Base-by-base conservation (phyloP, 2,113 vertebrate genomes). In the Callocephalon fimbriatum region DNA sequence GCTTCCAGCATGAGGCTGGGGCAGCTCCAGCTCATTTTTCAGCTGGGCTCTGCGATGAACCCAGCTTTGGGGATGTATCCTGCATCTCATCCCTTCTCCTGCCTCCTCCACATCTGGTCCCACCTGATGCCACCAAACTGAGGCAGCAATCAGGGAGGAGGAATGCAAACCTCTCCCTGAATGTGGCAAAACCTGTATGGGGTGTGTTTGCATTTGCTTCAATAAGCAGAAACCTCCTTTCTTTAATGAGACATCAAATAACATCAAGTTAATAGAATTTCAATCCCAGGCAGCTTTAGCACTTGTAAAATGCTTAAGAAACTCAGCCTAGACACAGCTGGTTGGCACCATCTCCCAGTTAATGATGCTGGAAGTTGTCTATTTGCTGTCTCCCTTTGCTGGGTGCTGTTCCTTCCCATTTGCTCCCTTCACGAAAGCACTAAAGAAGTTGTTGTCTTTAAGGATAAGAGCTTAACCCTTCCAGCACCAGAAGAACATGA, bases 311-410 rank as follows among this genome's bases (percentile, higher is more conserved):
- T 23, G 48, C 68, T 81, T 73, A 42, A 54, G 78, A 77, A 73
- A 13, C 63, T 75, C 61, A 2, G 20, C 2, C 21, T 11, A 38
- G 42, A 4, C 94, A 48, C 2, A 15, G 87, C 75, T 76, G 32
- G 6, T 20, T 90, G 61, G 35, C 83, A 62, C 70, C 75, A n/a
- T 45, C 81, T 68, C 84, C 84, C 66, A 35, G 45, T 48, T 88
- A 74, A 86, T 58, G 91, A 71, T 26, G 71, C 88, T 90, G 81
- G 65, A 88, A 96, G 66, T 47, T 79, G 25, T 67, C 88, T 65
- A 42, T 72, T 72, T 93, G 59, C 44, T 1, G 3, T 31, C 88
- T 88, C 40, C n/a, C n/a, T 94, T 63, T 42, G 27, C 58, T 2
- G 23, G 25, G 65, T 37, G 19, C n/a, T 35, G 71, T 26, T 91